Percentiles rank a stretch among this genome's conserved stretches.
These are phyloP conservation scores for Catamblyrhynchus diadema DNA, from an alignment of 2,797 vertebrate genomes.

Conservation along the genomic window DNA sequence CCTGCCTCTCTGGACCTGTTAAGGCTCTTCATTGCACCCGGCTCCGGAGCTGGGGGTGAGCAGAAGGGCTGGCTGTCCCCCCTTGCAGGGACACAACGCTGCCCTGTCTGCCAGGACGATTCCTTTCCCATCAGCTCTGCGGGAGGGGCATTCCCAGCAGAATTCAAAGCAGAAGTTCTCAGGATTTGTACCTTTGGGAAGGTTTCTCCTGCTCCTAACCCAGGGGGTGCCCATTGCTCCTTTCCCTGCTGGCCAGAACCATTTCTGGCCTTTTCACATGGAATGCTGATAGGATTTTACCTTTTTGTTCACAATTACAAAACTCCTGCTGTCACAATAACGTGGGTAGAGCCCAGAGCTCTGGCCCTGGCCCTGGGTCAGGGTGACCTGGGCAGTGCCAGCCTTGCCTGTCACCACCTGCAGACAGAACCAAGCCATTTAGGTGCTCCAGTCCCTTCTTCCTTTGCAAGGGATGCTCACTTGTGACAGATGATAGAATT, in stretches of 20 bases:
- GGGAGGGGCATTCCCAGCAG: not conserved
- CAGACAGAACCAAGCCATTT: not conserved
- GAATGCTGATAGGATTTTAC: not conserved
- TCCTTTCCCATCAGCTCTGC: not conserved
- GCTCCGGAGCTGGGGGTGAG: not conserved
- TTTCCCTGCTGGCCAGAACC: not conserved
- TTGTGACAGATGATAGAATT: conserved; percentile 38
- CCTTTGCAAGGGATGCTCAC: not conserved
- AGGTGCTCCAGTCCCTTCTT: not conserved
- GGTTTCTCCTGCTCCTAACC: not conserved
- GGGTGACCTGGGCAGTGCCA: not conserved
- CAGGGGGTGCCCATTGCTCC: accelerated
- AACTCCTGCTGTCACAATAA: not conserved
- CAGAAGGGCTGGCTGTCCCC: not conserved
- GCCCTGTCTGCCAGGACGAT: not conserved
- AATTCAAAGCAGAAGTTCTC: not conserved
- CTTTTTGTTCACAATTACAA: not conserved
- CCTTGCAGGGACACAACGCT: not conserved
- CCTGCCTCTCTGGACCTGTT: not conserved
- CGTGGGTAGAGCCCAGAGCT: not conserved
- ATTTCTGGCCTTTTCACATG: not conserved
- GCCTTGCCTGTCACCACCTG: not conserved
- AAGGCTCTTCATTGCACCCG: not conserved
- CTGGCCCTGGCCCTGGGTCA: not conserved
- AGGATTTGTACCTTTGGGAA: not conserved